Conservation (phyloP, 2,113 vertebrate genomes). For the Ursus arctos region DNA sequence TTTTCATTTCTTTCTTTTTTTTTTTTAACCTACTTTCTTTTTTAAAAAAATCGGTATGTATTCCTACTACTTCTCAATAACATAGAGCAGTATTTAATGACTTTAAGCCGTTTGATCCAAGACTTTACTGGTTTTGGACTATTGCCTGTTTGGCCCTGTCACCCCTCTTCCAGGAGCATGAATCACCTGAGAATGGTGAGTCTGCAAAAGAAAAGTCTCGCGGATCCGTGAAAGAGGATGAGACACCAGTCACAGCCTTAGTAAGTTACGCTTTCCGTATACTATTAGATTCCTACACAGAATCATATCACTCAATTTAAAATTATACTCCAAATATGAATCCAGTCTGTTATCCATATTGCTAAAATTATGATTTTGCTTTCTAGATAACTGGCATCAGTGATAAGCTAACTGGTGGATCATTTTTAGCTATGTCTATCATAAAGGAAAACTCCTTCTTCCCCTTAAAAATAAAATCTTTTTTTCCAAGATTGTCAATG, state of each 20-base stretch:
- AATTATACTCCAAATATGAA: neutral
- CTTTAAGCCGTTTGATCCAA: neutral
- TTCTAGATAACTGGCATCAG: slow-evolving; percentile 49
- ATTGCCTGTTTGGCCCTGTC: neutral
- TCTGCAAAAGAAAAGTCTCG: slow-evolving; percentile 13
- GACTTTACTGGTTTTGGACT: slow-evolving; percentile 37
- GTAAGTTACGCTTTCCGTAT: slow-evolving; percentile 65
- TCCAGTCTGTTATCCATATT: neutral
- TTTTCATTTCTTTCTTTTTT: slow-evolving; percentile 45
- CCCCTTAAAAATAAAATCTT: slow-evolving; percentile 45
- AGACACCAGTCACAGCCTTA: neutral
- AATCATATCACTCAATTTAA: neutral
- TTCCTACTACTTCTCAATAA: slow-evolving; percentile 29
- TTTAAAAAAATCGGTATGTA: slow-evolving; percentile 7
- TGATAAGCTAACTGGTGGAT: slow-evolving; percentile 25
- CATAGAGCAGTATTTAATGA: slow-evolving; percentile 23
- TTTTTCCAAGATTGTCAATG: slow-evolving; percentile 16
- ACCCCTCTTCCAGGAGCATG: slow-evolving; percentile 58
- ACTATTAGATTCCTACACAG: slow-evolving; percentile 7
- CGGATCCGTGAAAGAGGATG: neutral
- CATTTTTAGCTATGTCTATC: slow-evolving; percentile 39
- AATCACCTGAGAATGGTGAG: slow-evolving; percentile 38
- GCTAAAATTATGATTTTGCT: slow-evolving; percentile 51
- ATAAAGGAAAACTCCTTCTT: slow-evolving; percentile 30
- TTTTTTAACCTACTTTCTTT: neutral